Evolutionary conservation across 2,888 invertebrate genomes (phyloP).

Genomic region (Saturnia japonica): DNA sequence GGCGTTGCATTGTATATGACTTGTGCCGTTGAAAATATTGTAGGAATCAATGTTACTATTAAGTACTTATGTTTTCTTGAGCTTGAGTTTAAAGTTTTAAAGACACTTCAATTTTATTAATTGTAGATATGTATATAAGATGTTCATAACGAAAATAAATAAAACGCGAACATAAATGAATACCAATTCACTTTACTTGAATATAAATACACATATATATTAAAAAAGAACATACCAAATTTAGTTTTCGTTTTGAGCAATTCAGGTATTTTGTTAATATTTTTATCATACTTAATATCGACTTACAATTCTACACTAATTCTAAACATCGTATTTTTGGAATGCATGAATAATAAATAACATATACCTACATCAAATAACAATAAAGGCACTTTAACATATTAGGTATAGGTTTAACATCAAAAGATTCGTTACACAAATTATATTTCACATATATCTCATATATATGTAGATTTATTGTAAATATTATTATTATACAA

Average conservation of each 20-base stretch:
- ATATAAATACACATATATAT: constrained; percentile 23
- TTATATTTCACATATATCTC: no score
- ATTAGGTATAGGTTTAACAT: no score
- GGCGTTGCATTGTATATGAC: no score
- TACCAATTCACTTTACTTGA: constrained; percentile 22
- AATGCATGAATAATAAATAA: constrained; percentile 39
- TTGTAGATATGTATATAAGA: no score
- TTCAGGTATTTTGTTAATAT: constrained; percentile 45
- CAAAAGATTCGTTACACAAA: no score
- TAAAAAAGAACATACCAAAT: constrained; percentile 15
- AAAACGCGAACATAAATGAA: not conserved
- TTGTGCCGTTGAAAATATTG: no score
- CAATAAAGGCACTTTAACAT: constrained; percentile 3
- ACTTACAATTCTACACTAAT: constrained; percentile 32
- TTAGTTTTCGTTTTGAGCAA: constrained; percentile 51
- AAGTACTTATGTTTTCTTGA: no score
- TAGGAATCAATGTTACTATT: no score
- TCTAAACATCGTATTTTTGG: constrained; percentile 39
- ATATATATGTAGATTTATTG: no score
- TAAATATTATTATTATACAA: no score
- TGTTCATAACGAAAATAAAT: not conserved
- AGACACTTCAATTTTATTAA: no score
- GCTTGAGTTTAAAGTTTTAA: no score
- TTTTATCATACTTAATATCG: constrained; percentile 31
- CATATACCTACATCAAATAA: constrained; percentile 26